Evolutionary conservation across 2,888 invertebrate genomes (phyloP), one percentile per base, ranked within the genome.

Genomic region (Nyleta sp.): DNA sequence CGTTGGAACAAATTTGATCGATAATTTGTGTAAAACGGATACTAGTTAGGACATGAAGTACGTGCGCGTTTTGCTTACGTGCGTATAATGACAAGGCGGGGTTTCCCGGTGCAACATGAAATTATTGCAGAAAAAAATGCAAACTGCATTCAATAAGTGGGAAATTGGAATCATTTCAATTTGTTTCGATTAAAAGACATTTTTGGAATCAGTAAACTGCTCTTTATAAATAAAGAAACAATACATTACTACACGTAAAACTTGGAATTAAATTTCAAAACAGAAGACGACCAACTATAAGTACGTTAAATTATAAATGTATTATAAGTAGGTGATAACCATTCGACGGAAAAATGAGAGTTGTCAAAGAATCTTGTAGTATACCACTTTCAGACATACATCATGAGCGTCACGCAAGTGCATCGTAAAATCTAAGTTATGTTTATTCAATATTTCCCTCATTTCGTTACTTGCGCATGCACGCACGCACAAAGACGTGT

Each of bases 41-140:
- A 64, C 71, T 55, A 55, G 59, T 65, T 71, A 53, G 33, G 46
- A 52, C 28, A 24, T 7, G 28, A 59, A 57, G 82, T 84, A 86
- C 86, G 84, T 85, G 85, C 82, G 85, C 83, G 84, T 82, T 83
- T 82, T 82, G 80, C 82, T 88, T 85, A 89, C 90, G 88, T 87
- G 89, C 86, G 80, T 78, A 80, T 90, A 90, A 90, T 89, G 85
- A 89, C 85, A 87, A 86, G 87, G 84, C 86, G 82, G 83, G 68
- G 81, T 80, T 80, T 83, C 83, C 80, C 82, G 82, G 78, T 75
- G 80, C 76, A 85, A 82, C 82, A 80, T 85, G 80, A 86, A 89
- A 89, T 89, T 88, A 89, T 85, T 83, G 78, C 78, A 85, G 83
- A 44, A 87, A 88, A 59, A 90, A 88, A 88, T 87, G 86, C 84